These are phyloP conservation scores for Oryzias melastigma DNA, from an alignment of 2,113 vertebrate genomes.

Conservation along the genomic window DNA sequence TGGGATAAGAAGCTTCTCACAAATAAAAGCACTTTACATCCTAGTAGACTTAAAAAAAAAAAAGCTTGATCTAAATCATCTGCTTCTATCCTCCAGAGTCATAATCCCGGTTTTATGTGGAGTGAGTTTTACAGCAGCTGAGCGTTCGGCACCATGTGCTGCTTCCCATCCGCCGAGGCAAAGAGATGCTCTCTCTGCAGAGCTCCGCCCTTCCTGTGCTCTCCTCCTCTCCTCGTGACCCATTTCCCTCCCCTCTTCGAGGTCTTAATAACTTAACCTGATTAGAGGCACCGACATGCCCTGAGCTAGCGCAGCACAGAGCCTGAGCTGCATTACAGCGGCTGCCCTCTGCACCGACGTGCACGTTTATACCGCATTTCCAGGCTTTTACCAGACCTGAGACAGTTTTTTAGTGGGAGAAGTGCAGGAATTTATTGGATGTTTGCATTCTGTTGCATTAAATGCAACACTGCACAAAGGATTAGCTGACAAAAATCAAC, in stretches of 20 bases:
- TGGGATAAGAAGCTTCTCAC: background rate
- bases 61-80: background rate
- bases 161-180: conserved; percentile 18
- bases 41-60: background rate
- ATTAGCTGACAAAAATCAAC: too few relatives aligned
- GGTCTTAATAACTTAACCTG: conserved; percentile 78
- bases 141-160: conserved; percentile 18
- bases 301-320: conserved; percentile 15
- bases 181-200: conserved; percentile 20
- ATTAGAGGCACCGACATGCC: conserved; percentile 61
- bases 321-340: background rate
- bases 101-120: conserved; percentile 5
- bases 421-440: too few relatives aligned
- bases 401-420: too few relatives aligned
- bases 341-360: background rate
- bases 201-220: conserved; percentile 18
- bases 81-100: background rate
- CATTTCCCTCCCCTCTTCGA: conserved; percentile 63
- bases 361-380: too few relatives aligned
- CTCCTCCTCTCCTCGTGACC: conserved; percentile 66
- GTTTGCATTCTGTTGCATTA: too few relatives aligned
- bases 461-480: too few relatives aligned
- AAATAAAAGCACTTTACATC: background rate
- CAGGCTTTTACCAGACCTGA: too few relatives aligned
- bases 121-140: conserved; percentile 4